Conservation (phyloP, 2,797 vertebrate species). For the Lophius americanus region DNA sequence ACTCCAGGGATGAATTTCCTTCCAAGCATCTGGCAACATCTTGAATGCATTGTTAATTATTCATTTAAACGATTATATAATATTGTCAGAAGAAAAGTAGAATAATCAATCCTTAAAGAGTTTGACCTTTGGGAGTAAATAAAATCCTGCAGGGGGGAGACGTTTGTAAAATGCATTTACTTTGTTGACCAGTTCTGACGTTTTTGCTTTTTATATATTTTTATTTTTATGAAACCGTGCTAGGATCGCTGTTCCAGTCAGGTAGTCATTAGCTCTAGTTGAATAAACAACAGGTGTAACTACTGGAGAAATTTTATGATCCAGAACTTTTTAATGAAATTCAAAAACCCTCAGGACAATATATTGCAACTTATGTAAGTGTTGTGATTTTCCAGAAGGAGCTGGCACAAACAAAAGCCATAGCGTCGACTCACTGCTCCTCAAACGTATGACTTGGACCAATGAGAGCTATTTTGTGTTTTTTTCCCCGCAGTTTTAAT, state of each 20-base stretch:
- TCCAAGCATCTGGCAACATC: neutral
- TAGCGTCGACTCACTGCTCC: conserved; percentile 12
- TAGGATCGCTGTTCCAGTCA: neutral
- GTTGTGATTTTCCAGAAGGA: conserved; percentile 60
- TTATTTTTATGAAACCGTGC: neutral
- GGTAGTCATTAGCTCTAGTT: neutral
- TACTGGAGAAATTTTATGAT: neutral
- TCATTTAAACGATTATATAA: neutral
- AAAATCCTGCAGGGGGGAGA: neutral
- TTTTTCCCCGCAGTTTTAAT: neutral
- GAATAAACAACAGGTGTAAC: neutral
- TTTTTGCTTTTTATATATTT: neutral
- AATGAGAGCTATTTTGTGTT: neutral
- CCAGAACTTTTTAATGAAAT: neutral
- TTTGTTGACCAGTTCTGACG: neutral
- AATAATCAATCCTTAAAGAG: neutral
- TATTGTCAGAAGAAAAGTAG: neutral
- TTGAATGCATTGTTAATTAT: neutral
- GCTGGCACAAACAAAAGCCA: conserved; percentile 52
- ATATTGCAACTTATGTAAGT: conserved; percentile 47
- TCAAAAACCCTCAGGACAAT: neutral
- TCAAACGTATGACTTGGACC: conserved; percentile 11
- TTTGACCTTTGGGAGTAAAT: conserved; percentile 9
- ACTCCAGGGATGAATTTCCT: neutral
- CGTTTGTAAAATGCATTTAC: conserved; percentile 12